phyloP scores from a whole-genome alignment of 2,888 invertebrate species.

The Nesidiocoris tenuis region DNA sequence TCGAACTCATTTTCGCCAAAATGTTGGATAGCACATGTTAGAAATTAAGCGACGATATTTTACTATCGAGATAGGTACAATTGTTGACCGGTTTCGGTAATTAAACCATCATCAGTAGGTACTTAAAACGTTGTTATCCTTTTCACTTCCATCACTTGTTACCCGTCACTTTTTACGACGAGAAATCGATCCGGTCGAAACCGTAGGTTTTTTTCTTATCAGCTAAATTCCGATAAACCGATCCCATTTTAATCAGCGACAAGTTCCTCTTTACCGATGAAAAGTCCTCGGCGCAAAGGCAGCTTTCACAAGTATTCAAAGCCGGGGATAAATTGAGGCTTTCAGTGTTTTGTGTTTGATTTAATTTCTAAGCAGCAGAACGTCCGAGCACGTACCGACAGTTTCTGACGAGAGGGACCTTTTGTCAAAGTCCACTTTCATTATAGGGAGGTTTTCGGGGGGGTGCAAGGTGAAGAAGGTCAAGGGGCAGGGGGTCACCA shows the following conservation, averaged over 20 bases:
- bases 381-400: not conserved
- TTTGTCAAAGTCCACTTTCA: conserved; percentile 29
- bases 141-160: too few species aligned
- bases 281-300: not conserved
- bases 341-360: conserved; percentile 7
- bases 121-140: too few species aligned
- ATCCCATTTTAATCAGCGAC: not conserved
- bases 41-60: too few species aligned
- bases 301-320: not conserved
- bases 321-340: not conserved
- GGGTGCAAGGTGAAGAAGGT: not conserved
- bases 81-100: too few species aligned
- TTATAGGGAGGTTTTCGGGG: conserved; percentile 11
- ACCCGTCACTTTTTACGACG: too few species aligned
- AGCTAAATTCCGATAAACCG: not conserved
- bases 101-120: too few species aligned
- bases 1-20: too few species aligned
- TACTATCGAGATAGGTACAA: too few species aligned
- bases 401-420: not conserved
- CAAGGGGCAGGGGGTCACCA: conserved; percentile 5
- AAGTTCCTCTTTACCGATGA: not conserved
- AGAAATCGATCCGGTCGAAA: too few species aligned
- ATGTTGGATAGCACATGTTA: too few species aligned
- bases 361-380: conserved; percentile 18
- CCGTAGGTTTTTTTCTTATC: too few species aligned